Conservation (phyloP, 2,888 invertebrate genomes). For the Netelia inedita region DNA sequence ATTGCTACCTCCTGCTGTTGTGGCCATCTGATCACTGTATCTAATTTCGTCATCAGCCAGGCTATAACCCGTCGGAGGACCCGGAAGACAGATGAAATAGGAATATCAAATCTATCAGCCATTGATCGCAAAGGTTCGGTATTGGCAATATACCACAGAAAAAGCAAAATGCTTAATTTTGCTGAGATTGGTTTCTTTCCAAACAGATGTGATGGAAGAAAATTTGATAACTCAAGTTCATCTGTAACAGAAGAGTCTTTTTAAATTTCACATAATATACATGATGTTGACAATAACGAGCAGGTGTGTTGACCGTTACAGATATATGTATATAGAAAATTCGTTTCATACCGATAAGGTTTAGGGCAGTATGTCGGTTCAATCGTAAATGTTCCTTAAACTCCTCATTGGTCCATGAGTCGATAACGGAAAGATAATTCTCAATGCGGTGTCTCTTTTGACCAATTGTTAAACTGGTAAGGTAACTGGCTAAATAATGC, state of each 20-base stretch:
- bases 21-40: slow-evolving; percentile 34
- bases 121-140: slow-evolving; percentile 65
- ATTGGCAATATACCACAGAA: slow-evolving; percentile 66
- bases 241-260: slow-evolving; percentile 5
- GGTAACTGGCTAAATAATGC: too few species aligned
- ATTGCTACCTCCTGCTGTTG: background rate
- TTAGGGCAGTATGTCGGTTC: background rate
- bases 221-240: slow-evolving; percentile 15
- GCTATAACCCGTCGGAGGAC: slow-evolving; percentile 35
- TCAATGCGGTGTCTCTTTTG: background rate
- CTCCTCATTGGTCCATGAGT: background rate
- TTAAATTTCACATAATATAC: background rate
- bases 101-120: slow-evolving; percentile 61
- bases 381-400: slow-evolving; percentile 7
- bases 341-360: background rate
- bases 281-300: background rate
- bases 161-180: slow-evolving; percentile 53
- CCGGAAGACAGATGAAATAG: slow-evolving; percentile 60
- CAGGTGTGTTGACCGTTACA: background rate
- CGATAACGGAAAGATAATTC: background rate
- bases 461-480: slow-evolving; percentile 6
- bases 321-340: background rate
- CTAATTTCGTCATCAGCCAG: slow-evolving; percentile 50
- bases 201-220: slow-evolving; percentile 15
- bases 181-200: slow-evolving; percentile 17